phyloP scores from a whole-genome alignment of 1,140 invertebrate genomes.

The Cotesia glomerata region DNA sequence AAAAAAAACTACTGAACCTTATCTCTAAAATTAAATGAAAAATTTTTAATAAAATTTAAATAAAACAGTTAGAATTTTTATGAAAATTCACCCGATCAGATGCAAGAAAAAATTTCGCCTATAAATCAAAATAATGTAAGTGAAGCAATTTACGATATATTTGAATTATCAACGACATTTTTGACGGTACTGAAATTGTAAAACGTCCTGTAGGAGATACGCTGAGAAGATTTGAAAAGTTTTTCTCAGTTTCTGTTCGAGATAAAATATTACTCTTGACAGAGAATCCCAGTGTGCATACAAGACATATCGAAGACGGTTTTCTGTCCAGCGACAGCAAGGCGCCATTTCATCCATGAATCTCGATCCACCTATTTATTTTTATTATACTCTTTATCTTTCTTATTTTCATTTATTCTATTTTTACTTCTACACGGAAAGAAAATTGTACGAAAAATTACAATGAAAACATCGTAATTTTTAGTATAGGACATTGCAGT shows the following conservation, averaged over 20 bases:
- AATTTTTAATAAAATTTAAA: too few relatives aligned
- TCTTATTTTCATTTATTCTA: neutral
- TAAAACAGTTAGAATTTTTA: too few relatives aligned
- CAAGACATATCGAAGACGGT: slow-evolving; percentile 5
- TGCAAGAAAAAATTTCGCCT: too few relatives aligned
- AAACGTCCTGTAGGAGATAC: neutral
- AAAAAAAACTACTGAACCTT: too few relatives aligned
- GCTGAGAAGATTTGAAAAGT: slow-evolving; percentile 16
- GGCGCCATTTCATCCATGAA: slow-evolving; percentile 39
- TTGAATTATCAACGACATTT: too few relatives aligned
- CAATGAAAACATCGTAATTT: too few relatives aligned
- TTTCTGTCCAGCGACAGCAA: slow-evolving; percentile 13
- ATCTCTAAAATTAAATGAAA: too few relatives aligned
- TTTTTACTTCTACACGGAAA: neutral
- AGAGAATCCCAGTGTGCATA: neutral
- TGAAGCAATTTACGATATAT: too few relatives aligned
- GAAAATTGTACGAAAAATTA: too few relatives aligned
- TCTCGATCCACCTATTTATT: slow-evolving; percentile 14
- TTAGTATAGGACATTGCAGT: too few relatives aligned
- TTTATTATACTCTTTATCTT: neutral
- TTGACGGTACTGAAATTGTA: neutral
- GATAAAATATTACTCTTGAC: slow-evolving; percentile 19
- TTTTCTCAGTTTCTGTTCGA: slow-evolving; percentile 4
- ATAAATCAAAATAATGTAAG: too few relatives aligned
- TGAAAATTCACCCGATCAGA: too few relatives aligned